Evolutionary conservation across 2,797 vertebrate species (phyloP).

Genomic region (Balearica regulorum): DNA sequence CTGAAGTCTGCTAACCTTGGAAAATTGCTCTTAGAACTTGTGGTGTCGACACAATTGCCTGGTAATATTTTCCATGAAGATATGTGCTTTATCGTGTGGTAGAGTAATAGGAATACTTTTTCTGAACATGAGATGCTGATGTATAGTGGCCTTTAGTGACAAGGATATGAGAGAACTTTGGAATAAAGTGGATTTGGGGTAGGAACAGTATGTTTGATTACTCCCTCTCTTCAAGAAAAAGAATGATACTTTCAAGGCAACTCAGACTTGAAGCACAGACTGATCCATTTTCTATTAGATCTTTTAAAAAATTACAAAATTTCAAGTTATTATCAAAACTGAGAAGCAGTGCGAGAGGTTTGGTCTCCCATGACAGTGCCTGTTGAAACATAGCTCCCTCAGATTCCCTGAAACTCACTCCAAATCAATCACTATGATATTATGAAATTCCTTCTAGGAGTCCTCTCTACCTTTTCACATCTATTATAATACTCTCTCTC

Average conservation of each 20-base stretch:
- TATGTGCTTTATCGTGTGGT: background rate
- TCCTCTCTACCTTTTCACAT: background rate
- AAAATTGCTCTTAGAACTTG: background rate
- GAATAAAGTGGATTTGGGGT: background rate
- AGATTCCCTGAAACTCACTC: background rate
- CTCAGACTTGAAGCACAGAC: background rate
- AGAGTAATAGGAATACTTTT: background rate
- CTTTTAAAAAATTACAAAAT: background rate
- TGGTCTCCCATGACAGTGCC: background rate
- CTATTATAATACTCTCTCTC: background rate
- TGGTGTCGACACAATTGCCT: background rate
- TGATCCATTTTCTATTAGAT: background rate
- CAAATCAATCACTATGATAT: background rate
- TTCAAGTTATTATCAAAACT: background rate
- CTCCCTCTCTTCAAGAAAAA: background rate
- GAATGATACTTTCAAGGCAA: background rate
- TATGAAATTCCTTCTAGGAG: background rate
- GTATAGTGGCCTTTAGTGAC: background rate
- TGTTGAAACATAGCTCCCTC: background rate
- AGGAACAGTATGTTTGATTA: background rate
- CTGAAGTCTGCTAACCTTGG: background rate
- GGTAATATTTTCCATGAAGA: background rate
- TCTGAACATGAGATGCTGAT: background rate
- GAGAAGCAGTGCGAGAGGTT: background rate
- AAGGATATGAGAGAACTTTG: background rate